Evolutionary conservation across 2,113 vertebrate genomes (phyloP).

Genomic region (Nanorana parkeri): DNA sequence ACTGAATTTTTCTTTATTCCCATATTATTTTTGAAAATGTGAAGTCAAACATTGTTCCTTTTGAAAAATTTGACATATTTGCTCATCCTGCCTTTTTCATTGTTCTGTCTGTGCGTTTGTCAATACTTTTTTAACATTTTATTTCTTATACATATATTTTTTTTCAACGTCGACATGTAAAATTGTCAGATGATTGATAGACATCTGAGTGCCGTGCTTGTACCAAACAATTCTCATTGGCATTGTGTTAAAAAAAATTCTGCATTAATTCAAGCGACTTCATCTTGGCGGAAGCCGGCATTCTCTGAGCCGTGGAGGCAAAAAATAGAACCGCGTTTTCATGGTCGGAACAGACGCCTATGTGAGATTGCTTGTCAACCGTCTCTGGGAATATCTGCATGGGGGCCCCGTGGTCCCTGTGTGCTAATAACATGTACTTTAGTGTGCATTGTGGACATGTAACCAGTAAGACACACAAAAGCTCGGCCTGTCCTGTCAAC

Average conservation of each 20-base stretch:
- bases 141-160: too few relatives aligned
- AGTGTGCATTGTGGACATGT: not conserved
- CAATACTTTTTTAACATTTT: conserved; percentile 16
- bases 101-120: not conserved
- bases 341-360: too few relatives aligned
- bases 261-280: conserved; percentile 26
- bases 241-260: conserved; percentile 34
- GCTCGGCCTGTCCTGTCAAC: conserved; percentile 30
- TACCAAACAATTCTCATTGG: conserved; percentile 34
- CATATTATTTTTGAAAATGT: not conserved
- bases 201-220: conserved; percentile 2
- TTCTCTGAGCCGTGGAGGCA: not conserved
- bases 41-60: not conserved
- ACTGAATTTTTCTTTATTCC: too few relatives aligned
- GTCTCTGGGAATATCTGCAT: not conserved
- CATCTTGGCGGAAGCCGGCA: conserved; percentile 5
- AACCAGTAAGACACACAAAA: not conserved
- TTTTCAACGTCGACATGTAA: conserved; percentile 16
- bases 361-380: not conserved
- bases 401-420: not conserved
- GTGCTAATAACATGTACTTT: conserved; percentile 9
- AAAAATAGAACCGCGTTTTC: not conserved
- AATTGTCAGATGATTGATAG: conserved; percentile 38
- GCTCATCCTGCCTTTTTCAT: not conserved
- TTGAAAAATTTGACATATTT: not conserved